Percentiles rank a stretch among this genome's conserved stretches.
These are phyloP conservation scores for Muschampia plurimacula DNA, from an alignment of 2,888 invertebrate genomes.

Conservation along the genomic window DNA sequence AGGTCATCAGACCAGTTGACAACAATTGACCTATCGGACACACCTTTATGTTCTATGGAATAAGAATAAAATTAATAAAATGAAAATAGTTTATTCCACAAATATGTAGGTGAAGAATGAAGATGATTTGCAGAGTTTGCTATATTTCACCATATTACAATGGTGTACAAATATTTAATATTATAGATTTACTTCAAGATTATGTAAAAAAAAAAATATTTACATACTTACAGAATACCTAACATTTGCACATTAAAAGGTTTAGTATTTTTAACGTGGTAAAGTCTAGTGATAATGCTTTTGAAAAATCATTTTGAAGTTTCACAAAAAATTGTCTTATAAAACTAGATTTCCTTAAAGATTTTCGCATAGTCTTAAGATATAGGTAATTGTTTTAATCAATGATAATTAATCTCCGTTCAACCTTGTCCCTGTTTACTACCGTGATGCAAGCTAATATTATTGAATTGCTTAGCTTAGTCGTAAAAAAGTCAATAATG, in stretches of 20 bases:
- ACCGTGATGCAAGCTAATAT: not conserved
- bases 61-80: not conserved
- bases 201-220: too few species aligned
- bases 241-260: too few species aligned
- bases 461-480: not conserved
- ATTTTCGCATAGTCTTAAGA: not conserved
- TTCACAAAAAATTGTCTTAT: not conserved
- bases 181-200: too few species aligned
- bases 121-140: too few species aligned
- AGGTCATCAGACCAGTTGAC: conserved; percentile 8
- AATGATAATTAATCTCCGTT: not conserved
- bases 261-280: too few species aligned
- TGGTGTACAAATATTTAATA: too few species aligned
- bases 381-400: not conserved
- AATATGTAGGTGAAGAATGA: too few species aligned
- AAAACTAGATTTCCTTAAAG: not conserved
- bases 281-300: too few species aligned
- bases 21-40: conserved; percentile 12
- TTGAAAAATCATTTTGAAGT: too few species aligned
- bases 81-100: too few species aligned
- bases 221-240: too few species aligned
- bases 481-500: not conserved
- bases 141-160: too few species aligned
- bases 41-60: not conserved
- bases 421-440: not conserved